Percentiles rank a stretch among this genome's conserved stretches.
Conservation (phyloP, 2,888 invertebrate species). For the Drosophila cyrtoloma region DNA sequence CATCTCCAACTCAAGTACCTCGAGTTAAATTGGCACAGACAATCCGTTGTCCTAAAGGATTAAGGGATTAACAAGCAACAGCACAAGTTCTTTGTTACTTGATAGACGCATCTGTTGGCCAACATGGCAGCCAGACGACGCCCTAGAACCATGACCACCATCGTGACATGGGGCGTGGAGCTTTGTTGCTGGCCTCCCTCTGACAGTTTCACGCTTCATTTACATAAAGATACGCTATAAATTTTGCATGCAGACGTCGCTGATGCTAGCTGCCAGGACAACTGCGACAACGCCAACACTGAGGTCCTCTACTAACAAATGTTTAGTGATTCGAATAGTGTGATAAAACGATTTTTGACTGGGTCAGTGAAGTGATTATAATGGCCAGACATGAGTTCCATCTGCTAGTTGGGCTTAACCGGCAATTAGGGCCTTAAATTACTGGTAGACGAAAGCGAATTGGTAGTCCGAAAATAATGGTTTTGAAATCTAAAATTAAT, state of each 20-base stretch:
- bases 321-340: constrained; percentile 39
- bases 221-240: constrained; percentile 66
- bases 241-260: constrained; percentile 34
- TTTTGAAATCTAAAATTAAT: background rate
- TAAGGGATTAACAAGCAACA: constrained; percentile 60
- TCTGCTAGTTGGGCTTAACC: constrained; percentile 6
- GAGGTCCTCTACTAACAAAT: constrained; percentile 43
- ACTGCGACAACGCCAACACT: constrained; percentile 13
- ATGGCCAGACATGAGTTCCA: constrained; percentile 18
- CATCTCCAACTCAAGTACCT: background rate
- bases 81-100: constrained; percentile 65
- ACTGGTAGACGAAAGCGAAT: background rate
- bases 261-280: constrained; percentile 7
- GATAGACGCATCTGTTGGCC: constrained; percentile 53
- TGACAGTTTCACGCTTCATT: constrained; percentile 62
- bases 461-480: background rate
- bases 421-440: background rate
- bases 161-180: background rate
- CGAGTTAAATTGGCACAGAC: constrained; percentile 39
- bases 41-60: constrained; percentile 62
- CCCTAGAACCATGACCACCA: constrained; percentile 10
- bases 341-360: constrained; percentile 11
- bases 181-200: constrained; percentile 17
- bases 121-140: constrained; percentile 66
- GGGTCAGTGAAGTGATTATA: constrained; percentile 20